phyloP scores from a whole-genome alignment of 2,888 invertebrate genomes.

The Yponomeuta cagnagella region DNA sequence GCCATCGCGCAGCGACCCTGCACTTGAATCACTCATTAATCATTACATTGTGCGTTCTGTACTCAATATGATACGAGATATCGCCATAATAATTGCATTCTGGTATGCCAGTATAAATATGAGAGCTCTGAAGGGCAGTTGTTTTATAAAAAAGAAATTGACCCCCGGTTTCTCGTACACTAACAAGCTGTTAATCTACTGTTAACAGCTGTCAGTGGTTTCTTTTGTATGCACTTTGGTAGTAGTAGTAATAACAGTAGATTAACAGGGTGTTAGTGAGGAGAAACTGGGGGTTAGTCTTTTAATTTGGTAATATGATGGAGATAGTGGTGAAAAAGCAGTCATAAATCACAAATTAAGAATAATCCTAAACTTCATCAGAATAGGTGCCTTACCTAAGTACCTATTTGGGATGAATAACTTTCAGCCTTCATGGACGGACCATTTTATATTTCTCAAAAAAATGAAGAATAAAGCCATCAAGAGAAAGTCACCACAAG shows the following conservation, averaged over 20 bases:
- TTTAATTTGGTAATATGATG: background rate
- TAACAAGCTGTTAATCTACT: too few species aligned
- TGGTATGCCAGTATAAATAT: background rate
- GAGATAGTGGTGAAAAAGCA: too few species aligned
- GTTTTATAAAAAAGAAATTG: background rate
- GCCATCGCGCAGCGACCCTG: background rate
- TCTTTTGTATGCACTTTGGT: too few species aligned
- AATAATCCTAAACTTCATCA: too few species aligned
- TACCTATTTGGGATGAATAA: too few species aligned
- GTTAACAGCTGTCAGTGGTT: too few species aligned
- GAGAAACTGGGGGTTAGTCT: background rate
- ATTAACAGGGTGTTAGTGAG: too few species aligned
- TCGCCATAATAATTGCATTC: background rate
- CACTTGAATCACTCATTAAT: conserved; percentile 9
- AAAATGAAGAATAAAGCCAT: background rate
- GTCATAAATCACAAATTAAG: too few species aligned
- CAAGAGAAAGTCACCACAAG: background rate
- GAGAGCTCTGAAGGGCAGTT: background rate
- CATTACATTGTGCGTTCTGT: background rate
- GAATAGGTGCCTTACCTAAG: too few species aligned
- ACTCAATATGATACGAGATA: background rate
- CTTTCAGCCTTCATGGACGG: background rate
- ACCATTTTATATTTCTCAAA: background rate
- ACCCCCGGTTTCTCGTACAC: too few species aligned
- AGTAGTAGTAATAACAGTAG: too few species aligned